A percentile compares a stretch with the other conserved stretches of the same genome.
These are phyloP conservation scores for Chirona hameri DNA, from an alignment of 2,888 invertebrate species.

Conservation along the genomic window DNA sequence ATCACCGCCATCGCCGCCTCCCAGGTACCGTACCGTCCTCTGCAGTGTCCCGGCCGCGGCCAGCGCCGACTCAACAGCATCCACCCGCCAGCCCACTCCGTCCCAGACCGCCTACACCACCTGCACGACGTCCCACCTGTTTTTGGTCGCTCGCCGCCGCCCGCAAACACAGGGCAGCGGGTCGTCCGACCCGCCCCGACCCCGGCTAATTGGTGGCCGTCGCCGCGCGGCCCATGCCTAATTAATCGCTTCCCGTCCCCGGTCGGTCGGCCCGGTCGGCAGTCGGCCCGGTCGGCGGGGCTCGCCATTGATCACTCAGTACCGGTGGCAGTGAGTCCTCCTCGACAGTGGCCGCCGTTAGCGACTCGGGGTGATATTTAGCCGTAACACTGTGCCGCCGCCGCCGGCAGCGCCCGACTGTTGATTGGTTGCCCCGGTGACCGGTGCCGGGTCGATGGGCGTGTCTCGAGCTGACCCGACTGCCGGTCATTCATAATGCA, in stretches of 20 bases:
- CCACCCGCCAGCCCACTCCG: not conserved
- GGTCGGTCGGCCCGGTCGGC: no score
- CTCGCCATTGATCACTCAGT: no score
- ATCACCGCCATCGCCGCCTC: no score
- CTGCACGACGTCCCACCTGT: not conserved
- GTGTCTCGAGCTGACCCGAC: not conserved
- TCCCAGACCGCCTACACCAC: not conserved
- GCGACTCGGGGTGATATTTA: not conserved
- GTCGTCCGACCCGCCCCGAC: not conserved
- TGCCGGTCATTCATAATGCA: not conserved
- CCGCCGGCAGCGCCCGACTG: not conserved
- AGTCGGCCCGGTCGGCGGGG: no score
- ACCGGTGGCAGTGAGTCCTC: not conserved
- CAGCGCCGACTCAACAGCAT: not conserved
- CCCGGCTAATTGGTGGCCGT: not conserved
- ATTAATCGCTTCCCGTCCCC: not conserved
- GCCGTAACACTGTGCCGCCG: not conserved
- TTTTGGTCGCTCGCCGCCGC: not conserved
- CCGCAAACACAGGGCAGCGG: not conserved
- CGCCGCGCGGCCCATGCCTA: not conserved
- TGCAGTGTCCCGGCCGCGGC: no score
- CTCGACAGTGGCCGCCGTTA: not conserved
- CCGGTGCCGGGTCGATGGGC: not conserved
- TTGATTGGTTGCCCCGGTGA: conserved; percentile 23
- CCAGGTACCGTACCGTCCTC: no score